phyloP scores from a whole-genome alignment of 2,113 vertebrate species.

The Passer montanus region DNA sequence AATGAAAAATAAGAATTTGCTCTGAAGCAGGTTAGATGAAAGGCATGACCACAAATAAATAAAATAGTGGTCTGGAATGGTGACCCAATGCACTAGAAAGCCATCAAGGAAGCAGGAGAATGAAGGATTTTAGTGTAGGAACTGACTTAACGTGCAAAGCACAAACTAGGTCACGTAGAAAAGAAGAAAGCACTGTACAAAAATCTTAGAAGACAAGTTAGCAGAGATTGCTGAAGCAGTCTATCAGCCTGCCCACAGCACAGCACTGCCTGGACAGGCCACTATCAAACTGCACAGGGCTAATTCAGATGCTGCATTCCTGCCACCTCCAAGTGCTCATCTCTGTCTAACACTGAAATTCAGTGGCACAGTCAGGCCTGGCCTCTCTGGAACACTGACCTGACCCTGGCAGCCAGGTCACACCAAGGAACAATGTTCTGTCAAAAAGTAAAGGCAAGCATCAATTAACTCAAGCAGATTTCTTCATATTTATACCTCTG shows the following conservation, averaged over 20 bases:
- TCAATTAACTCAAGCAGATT: neutral
- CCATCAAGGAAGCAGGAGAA: neutral
- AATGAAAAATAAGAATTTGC: neutral
- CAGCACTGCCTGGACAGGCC: neutral
- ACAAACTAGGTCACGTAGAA: constrained; percentile 57
- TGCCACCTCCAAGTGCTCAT: neutral
- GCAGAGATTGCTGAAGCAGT: neutral
- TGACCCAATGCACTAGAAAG: constrained; percentile 44
- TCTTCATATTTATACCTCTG: neutral
- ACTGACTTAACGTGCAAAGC: neutral
- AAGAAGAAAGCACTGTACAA: neutral
- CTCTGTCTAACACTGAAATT: neutral
- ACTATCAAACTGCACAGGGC: neutral
- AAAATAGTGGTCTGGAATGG: neutral
- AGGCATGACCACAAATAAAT: neutral
- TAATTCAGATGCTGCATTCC: neutral
- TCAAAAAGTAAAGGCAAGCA: neutral
- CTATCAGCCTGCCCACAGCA: neutral
- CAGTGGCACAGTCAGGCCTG: neutral
- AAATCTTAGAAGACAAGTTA: constrained; percentile 23
- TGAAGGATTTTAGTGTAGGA: neutral
- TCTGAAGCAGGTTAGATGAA: neutral
- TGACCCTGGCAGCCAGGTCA: neutral
- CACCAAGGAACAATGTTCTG: neutral
- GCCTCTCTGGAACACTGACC: neutral